Percentiles rank a stretch among this genome's conserved stretches.
Conservation (phyloP, 2,113 vertebrate species). For the Acanthisitta chloris region DNA sequence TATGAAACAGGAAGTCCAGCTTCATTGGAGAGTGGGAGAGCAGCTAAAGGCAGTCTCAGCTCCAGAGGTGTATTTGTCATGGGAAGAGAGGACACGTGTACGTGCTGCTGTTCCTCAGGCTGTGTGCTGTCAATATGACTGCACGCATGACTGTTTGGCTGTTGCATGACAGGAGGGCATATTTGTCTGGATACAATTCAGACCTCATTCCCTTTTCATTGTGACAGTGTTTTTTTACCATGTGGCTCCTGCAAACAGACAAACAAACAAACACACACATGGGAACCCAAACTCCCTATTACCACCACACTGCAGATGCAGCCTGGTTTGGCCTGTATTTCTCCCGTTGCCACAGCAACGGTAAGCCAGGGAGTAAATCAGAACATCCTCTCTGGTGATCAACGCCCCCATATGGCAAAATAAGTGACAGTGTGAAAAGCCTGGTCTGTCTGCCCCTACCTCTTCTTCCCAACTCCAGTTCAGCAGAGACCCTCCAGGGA, state of each 20-base stretch:
- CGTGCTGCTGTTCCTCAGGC: background rate
- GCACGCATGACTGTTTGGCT: background rate
- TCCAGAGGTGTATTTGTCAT: background rate
- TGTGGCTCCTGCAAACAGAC: conserved; percentile 42
- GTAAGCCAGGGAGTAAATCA: conserved; percentile 57
- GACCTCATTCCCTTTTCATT: background rate
- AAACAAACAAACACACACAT: conserved; percentile 63
- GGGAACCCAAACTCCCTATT: conserved; percentile 67
- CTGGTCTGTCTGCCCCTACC: background rate
- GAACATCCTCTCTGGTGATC: conserved; percentile 35
- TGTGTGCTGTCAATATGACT: background rate
- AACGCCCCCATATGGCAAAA: conserved; percentile 19
- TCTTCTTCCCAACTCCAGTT: background rate
- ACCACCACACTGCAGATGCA: conserved; percentile 71
- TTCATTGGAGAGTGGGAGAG: background rate
- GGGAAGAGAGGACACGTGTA: background rate
- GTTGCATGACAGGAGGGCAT: background rate
- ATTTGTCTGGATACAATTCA: background rate
- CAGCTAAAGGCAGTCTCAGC: background rate
- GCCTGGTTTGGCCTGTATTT: conserved; percentile 69
- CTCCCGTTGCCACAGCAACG: conserved; percentile 66
- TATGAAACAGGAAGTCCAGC: background rate
- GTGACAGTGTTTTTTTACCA: background rate
- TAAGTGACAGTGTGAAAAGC: conserved; percentile 15
- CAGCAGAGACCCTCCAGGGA: background rate